Percentiles rank a stretch among this genome's conserved stretches.
phyloP scores from a whole-genome alignment of 2,797 vertebrate species.

The Acipenser oxyrinchus region DNA sequence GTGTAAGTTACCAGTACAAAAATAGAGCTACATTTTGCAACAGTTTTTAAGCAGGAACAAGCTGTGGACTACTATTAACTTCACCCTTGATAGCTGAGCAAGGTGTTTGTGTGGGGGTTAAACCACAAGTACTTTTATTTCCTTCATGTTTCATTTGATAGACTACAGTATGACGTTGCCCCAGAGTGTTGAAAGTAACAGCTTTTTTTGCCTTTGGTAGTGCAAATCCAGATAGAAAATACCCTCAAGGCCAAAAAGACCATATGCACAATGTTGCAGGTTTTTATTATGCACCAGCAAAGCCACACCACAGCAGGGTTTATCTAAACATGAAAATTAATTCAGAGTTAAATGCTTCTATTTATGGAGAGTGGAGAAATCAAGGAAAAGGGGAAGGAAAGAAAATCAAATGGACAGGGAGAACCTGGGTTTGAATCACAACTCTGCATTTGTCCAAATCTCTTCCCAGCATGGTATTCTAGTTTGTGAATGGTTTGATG shows the following conservation, averaged over 20 bases:
- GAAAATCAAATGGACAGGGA: conserved; percentile 13
- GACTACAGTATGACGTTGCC: conserved; percentile 21
- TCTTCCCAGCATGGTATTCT: not conserved
- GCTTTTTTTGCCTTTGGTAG: conserved; percentile 25
- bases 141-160: not conserved
- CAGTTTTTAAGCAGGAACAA: no score
- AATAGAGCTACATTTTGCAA: no score
- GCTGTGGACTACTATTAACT: not conserved
- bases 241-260: conserved; percentile 51
- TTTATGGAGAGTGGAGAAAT: conserved; percentile 45
- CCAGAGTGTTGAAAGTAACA: conserved; percentile 21
- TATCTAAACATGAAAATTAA: conserved; percentile 68
- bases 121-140: not conserved
- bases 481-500: not conserved
- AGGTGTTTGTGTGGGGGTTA: no score
- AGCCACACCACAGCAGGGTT: conserved; percentile 63
- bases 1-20: no score
- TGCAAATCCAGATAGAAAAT: conserved; percentile 42
- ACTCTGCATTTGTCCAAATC: conserved; percentile 5
- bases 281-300: conserved; percentile 54
- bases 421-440: conserved; percentile 19
- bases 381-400: conserved; percentile 23
- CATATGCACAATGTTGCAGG: conserved; percentile 51
- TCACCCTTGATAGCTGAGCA: not conserved
- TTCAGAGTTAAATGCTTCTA: conserved; percentile 65